These are phyloP conservation scores for Spinus pinus DNA, from an alignment of 2,797 vertebrate genomes.

Conservation along the genomic window DNA sequence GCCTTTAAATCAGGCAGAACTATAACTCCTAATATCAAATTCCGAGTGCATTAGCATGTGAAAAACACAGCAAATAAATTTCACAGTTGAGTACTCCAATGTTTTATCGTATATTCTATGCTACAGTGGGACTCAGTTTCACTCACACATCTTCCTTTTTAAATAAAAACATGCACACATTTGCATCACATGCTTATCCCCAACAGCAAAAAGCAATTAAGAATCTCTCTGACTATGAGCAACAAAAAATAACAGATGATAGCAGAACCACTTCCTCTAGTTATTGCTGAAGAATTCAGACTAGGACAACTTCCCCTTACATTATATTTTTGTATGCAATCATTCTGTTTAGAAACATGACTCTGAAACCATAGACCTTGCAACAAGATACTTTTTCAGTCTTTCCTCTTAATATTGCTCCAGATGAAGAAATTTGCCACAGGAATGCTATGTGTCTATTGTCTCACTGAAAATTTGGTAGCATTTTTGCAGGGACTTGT, in stretches of 20 bases:
- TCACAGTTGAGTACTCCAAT: accelerated
- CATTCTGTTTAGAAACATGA: background rate
- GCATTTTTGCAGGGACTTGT: background rate
- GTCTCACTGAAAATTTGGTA: background rate
- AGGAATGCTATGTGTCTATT: background rate
- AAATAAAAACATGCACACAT: background rate
- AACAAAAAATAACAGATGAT: background rate
- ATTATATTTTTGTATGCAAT: background rate
- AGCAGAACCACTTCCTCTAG: constrained; percentile 12
- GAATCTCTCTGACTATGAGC: background rate
- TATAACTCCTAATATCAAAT: background rate
- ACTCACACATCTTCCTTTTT: background rate
- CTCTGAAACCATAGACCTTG: background rate
- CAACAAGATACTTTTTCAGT: background rate
- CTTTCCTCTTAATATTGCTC: background rate
- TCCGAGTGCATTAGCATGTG: background rate
- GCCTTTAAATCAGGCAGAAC: background rate
- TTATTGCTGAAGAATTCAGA: background rate
- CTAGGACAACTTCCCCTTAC: background rate
- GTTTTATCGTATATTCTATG: background rate
- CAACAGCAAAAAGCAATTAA: background rate
- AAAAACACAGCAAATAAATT: background rate
- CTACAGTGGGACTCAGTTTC: background rate
- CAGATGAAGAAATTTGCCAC: background rate
- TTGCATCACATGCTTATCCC: background rate